These are phyloP conservation scores for Diogma glabrata DNA, from an alignment of 2,888 invertebrate genomes.

Conservation along the genomic window DNA sequence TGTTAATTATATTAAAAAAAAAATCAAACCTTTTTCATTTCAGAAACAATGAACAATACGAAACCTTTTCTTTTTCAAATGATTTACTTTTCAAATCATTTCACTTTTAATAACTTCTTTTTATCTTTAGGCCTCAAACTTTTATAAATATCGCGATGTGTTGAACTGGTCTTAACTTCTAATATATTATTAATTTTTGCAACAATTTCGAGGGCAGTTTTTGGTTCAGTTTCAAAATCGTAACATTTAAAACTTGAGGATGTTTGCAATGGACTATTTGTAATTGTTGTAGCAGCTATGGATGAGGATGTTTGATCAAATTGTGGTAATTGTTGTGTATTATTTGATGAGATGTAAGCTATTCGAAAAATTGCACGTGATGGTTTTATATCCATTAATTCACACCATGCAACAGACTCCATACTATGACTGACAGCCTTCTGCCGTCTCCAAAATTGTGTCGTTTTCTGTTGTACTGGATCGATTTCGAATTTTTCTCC, in stretches of 20 bases:
- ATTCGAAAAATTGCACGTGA: constrained; percentile 63
- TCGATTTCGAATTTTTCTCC: constrained; percentile 87
- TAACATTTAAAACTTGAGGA: constrained; percentile 64
- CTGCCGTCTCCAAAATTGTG: constrained; percentile 55
- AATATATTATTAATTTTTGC: constrained; percentile 79
- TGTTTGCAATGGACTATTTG: constrained; percentile 15
- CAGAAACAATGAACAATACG: too few relatives aligned
- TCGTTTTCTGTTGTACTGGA: constrained; percentile 56
- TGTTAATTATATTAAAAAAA: too few relatives aligned
- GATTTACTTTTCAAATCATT: constrained; percentile 2
- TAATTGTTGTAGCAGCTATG: neutral
- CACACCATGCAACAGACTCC: constrained; percentile 79
- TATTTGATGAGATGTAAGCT: constrained; percentile 12
- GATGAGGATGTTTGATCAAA: too few relatives aligned
- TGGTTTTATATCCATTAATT: constrained; percentile 63
- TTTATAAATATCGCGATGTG: constrained; percentile 49
- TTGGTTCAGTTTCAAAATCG: constrained; percentile 74
- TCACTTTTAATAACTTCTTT: constrained; percentile 2
- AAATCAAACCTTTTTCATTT: too few relatives aligned
- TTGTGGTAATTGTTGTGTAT: neutral
- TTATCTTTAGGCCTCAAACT: constrained; percentile 2
- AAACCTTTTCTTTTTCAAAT: too few relatives aligned
- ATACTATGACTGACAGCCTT: constrained; percentile 77
- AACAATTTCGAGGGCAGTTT: constrained; percentile 68
- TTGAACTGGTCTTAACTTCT: constrained; percentile 66